phyloP scores from a whole-genome alignment of 2,113 vertebrate species.

The Centropristis striata region DNA sequence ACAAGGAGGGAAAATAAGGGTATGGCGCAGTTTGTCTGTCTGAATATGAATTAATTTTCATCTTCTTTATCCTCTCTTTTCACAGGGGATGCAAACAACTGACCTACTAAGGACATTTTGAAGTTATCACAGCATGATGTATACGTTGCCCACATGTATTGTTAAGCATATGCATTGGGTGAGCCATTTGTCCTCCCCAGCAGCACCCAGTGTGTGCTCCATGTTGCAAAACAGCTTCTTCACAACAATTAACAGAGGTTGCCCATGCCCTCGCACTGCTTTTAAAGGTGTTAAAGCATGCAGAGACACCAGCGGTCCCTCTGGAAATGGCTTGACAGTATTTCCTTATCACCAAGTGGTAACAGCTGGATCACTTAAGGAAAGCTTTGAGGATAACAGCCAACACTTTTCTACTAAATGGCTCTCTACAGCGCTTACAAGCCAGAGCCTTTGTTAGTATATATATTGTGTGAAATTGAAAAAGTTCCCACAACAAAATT shows the following conservation, averaged over 20 bases:
- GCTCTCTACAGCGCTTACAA: constrained; percentile 10
- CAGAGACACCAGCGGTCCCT: constrained; percentile 48
- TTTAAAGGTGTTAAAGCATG: constrained; percentile 63
- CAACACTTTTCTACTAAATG: constrained; percentile 27
- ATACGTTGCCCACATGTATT: neutral
- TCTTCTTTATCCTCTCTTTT: constrained; percentile 1
- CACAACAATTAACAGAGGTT: constrained; percentile 39
- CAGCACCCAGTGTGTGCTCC: constrained; percentile 28
- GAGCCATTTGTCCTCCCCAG: constrained; percentile 14
- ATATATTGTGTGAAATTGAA: neutral
- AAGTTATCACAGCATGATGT: neutral
- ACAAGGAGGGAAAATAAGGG: constrained; percentile 6
- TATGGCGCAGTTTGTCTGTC: neutral
- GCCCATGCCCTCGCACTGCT: constrained; percentile 21
- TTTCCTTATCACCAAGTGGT: constrained; percentile 42
- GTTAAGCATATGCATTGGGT: neutral
- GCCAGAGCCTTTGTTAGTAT: neutral
- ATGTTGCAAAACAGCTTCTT: constrained; percentile 42
- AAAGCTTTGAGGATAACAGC: constrained; percentile 31
- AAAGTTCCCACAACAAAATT: neutral
- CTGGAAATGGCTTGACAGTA: constrained; percentile 46
- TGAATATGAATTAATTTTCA: neutral
- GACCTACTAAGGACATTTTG: neutral
- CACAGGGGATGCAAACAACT: neutral
- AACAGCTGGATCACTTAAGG: constrained; percentile 56